These are phyloP conservation scores for Varroa destructor DNA, from an alignment of 1,140 invertebrate species.

Conservation along the genomic window DNA sequence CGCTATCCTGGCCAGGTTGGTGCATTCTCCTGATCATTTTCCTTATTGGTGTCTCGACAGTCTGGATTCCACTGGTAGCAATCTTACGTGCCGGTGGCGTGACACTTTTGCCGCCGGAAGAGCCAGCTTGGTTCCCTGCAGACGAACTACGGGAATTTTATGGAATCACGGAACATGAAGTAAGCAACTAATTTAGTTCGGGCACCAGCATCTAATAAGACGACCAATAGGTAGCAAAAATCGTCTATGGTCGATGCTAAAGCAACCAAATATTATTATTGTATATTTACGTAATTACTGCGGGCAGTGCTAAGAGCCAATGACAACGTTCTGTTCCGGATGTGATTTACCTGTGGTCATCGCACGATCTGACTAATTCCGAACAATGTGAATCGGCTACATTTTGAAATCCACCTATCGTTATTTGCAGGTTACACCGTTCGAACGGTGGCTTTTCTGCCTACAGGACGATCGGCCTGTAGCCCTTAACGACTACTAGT, in stretches of 20 bases:
- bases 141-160: constrained; percentile 75
- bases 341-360: too few species aligned
- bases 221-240: too few species aligned
- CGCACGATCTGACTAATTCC: too few species aligned
- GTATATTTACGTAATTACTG: too few species aligned
- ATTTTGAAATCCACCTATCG: too few species aligned
- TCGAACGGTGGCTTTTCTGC: constrained; percentile 67
- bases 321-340: too few species aligned
- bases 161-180: constrained; percentile 61
- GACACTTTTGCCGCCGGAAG: constrained; percentile 68
- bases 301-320: too few species aligned
- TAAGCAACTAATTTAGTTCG: not conserved
- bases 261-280: too few species aligned
- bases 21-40: constrained; percentile 58
- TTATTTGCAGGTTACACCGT: constrained; percentile 46
- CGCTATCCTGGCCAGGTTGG: constrained; percentile 63
- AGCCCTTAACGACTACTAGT: too few species aligned
- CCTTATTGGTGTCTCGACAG: constrained; percentile 59
- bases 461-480: constrained; percentile 52
- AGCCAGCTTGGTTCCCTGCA: constrained; percentile 78
- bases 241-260: too few species aligned
- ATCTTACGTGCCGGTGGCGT: constrained; percentile 59
- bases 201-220: too few species aligned
- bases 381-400: too few species aligned
- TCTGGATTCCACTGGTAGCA: constrained; percentile 74